phyloP scores from a whole-genome alignment of 2,797 vertebrate species.

The Crotalus adamanteus region DNA sequence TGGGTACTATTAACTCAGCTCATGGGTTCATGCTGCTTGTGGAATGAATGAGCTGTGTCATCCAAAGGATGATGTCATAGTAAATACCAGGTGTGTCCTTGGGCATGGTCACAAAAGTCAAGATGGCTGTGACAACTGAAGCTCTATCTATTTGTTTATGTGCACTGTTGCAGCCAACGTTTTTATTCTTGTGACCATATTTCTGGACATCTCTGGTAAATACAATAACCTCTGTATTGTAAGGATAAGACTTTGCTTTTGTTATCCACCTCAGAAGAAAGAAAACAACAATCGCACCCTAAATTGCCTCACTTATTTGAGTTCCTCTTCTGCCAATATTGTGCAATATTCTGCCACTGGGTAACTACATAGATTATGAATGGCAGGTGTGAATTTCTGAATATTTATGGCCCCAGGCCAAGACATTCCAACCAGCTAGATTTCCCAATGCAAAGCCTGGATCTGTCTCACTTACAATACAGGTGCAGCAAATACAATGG shows the following conservation, averaged over 20 bases:
- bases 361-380: background rate
- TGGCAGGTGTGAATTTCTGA: background rate
- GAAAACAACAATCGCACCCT: background rate
- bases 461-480: background rate
- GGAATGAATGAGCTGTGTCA: background rate
- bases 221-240: background rate
- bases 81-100: background rate
- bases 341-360: background rate
- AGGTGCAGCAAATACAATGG: background rate
- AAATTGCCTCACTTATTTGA: background rate
- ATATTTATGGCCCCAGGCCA: background rate
- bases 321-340: background rate
- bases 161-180: background rate
- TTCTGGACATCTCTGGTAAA: background rate
- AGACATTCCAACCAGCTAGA: background rate
- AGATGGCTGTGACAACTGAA: background rate
- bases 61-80: background rate
- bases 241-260: background rate
- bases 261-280: background rate
- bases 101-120: background rate
- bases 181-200: background rate
- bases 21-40: background rate
- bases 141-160: background rate
- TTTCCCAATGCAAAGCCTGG: too few species aligned
- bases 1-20: background rate